phyloP scores from a whole-genome alignment of 2,113 vertebrate genomes.

The Vidua macroura region DNA sequence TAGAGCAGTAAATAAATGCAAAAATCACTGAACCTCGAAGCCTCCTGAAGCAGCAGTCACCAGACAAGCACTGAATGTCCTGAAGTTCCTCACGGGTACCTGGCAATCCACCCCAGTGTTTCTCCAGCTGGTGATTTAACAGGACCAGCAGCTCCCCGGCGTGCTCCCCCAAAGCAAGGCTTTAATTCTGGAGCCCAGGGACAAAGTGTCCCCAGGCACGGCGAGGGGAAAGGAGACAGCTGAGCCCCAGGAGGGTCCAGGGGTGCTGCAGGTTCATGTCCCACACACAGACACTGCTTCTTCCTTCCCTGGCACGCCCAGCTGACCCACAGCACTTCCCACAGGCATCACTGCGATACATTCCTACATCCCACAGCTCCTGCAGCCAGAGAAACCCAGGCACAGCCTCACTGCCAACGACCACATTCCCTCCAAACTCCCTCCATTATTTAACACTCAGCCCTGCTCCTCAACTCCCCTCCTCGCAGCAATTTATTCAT shows the following conservation, averaged over 20 bases:
- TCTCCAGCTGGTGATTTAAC: not conserved
- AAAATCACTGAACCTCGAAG: not conserved
- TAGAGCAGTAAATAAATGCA: not conserved
- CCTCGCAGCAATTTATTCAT: slow-evolving; percentile 15
- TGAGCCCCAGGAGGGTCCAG: not conserved
- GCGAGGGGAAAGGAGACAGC: not conserved
- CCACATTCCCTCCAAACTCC: not conserved
- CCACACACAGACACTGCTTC: not conserved
- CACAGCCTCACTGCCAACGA: not conserved
- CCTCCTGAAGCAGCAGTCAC: not conserved
- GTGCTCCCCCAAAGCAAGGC: not conserved
- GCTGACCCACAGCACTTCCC: not conserved
- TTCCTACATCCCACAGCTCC: not conserved
- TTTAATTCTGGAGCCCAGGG: not conserved
- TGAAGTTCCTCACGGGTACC: not conserved
- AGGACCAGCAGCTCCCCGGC: not conserved
- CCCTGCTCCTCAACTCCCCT: not conserved
- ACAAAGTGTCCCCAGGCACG: rapidly evolving
- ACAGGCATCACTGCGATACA: not conserved
- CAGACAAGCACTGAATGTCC: not conserved
- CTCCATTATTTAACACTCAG: slow-evolving; percentile 42
- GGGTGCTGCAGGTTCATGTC: not conserved
- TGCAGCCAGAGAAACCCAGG: not conserved
- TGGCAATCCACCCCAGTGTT: not conserved
- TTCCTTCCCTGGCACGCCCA: not conserved